Evolutionary conservation across 2,888 invertebrate species (phyloP).

Genomic region (Thyatira batis): DNA sequence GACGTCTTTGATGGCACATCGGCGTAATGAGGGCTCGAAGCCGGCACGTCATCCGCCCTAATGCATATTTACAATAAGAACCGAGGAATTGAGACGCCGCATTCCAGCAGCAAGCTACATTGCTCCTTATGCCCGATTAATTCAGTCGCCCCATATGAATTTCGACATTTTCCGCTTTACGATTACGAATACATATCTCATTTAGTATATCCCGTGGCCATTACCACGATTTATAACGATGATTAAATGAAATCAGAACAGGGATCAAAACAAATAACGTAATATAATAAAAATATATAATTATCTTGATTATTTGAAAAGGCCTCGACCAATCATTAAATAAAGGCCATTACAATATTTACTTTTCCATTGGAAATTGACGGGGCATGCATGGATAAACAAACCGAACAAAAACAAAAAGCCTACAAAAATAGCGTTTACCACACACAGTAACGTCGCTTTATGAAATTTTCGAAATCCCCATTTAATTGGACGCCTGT

Average conservation of each 20-base stretch:
- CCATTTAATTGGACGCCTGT: conserved; percentile 67
- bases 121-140: conserved; percentile 53
- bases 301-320: conserved; percentile 29
- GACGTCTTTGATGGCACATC: conserved; percentile 72
- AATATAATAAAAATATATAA: not conserved
- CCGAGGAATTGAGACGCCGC: conserved; percentile 39
- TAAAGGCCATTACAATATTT: conserved; percentile 45
- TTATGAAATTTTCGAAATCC: conserved; percentile 66
- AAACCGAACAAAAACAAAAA: conserved; percentile 48
- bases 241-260: not conserved
- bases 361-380: conserved; percentile 39
- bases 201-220: not conserved
- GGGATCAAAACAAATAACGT: conserved; percentile 7
- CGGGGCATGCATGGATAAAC: conserved; percentile 39
- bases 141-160: conserved; percentile 40
- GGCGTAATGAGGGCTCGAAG: conserved; percentile 66
- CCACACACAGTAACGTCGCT: conserved; percentile 46
- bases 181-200: conserved; percentile 38
- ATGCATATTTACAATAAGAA: conserved; percentile 71
- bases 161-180: conserved; percentile 45
- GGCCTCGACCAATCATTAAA: conserved; percentile 41
- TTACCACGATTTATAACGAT: not conserved
- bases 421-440: conserved; percentile 47
- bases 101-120: conserved; percentile 43
- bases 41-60: conserved; percentile 58